Percentiles rank a stretch among this genome's conserved stretches.
These are phyloP conservation scores for Bergia sp. DNA, from an alignment of 92 coral and sea anemone genomes.

Conservation along the genomic window DNA sequence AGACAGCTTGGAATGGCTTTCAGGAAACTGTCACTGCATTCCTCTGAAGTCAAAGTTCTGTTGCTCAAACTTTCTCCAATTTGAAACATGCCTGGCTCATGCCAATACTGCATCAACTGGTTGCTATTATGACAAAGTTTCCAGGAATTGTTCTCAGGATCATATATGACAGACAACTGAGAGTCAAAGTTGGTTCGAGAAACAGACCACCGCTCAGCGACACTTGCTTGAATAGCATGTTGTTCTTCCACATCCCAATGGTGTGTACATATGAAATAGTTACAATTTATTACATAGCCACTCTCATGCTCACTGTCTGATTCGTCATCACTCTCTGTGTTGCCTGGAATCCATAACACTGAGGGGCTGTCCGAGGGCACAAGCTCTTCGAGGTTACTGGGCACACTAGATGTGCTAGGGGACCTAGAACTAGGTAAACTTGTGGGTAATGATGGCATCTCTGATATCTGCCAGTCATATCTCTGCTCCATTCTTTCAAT, in stretches of 20 bases:
- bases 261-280: slow-evolving; percentile 84
- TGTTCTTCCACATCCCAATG: slow-evolving; percentile 98
- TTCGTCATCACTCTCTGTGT: slow-evolving; percentile 87
- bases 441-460: slow-evolving; percentile 49
- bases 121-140: slow-evolving; percentile 56
- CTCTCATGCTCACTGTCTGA: slow-evolving; percentile 86
- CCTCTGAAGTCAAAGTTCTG: slow-evolving; percentile 2
- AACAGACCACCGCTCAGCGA: slow-evolving; percentile 84
- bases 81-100: background rate
- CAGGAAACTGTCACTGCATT: slow-evolving; percentile 56
- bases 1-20: slow-evolving; percentile 96
- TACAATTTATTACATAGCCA: slow-evolving; percentile 89
- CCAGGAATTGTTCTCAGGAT: slow-evolving; percentile 79
- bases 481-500: slow-evolving; percentile 52
- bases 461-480: slow-evolving; percentile 72
- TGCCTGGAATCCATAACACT: slow-evolving; percentile 57
- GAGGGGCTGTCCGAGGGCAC: slow-evolving; percentile 38
- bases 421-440: slow-evolving; percentile 63
- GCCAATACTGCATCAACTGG: slow-evolving; percentile 1
- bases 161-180: slow-evolving; percentile 69
- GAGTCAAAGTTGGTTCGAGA: slow-evolving; percentile 54
- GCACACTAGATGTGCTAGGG: slow-evolving; percentile 37
- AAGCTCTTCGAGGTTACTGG: slow-evolving; percentile 49
- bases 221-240: slow-evolving; percentile 86
- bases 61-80: background rate